Evolutionary conservation across 2,113 vertebrate genomes (phyloP).

Genomic region (Takifugu bimaculatus): DNA sequence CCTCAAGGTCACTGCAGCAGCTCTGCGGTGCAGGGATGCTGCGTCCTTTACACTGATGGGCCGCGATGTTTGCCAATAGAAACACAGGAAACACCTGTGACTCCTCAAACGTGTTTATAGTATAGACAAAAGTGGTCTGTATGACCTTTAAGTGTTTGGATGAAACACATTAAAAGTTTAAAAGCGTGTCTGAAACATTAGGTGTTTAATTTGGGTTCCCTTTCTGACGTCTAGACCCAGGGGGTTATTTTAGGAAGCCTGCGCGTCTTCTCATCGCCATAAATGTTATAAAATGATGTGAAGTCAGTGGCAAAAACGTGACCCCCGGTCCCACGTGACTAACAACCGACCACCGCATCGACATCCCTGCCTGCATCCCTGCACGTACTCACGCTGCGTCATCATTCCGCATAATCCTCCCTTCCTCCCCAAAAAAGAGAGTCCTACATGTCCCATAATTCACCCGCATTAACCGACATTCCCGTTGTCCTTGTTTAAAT

Average conservation of each 20-base stretch:
- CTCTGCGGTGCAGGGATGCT: slow-evolving; percentile 38
- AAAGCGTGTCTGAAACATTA: too few relatives aligned
- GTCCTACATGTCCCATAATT: slow-evolving; percentile 2
- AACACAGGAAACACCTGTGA: too few relatives aligned
- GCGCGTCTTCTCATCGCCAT: too few relatives aligned
- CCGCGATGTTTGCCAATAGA: neutral
- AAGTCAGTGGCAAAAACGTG: slow-evolving; percentile 29
- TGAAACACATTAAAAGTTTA: too few relatives aligned
- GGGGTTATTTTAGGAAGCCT: too few relatives aligned
- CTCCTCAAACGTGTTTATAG: too few relatives aligned
- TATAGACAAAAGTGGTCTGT: too few relatives aligned
- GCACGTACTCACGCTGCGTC: slow-evolving; percentile 72
- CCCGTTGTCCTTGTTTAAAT: neutral
- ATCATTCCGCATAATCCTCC: slow-evolving; percentile 22
- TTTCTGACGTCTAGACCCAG: too few relatives aligned
- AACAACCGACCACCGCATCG: slow-evolving; percentile 29
- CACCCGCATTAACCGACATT: too few relatives aligned
- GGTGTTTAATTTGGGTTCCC: too few relatives aligned
- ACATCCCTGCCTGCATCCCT: slow-evolving; percentile 54
- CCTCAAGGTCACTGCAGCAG: slow-evolving; percentile 63
- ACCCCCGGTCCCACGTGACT: slow-evolving; percentile 42
- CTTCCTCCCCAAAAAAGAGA: neutral
- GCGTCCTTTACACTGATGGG: slow-evolving; percentile 18
- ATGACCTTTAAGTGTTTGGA: too few relatives aligned
- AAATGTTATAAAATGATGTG: neutral